Percentiles rank a stretch among this genome's conserved stretches.
phyloP scores from a whole-genome alignment of 2,888 invertebrate species.

The Aethes cnicana region DNA sequence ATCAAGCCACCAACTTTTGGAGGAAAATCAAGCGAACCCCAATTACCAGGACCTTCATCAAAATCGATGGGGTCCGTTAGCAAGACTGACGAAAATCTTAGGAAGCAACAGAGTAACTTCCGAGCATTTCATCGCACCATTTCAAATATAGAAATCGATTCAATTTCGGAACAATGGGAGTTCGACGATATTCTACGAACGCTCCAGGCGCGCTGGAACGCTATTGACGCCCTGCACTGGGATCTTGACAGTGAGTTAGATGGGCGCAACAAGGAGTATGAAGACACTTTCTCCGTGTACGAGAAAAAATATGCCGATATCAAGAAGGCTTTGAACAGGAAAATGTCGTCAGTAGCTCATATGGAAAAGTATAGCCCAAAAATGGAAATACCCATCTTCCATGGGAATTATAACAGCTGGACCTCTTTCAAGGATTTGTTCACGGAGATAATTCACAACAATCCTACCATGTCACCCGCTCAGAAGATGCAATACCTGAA shows the following conservation, averaged over 20 bases:
- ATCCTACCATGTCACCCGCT: too few species aligned
- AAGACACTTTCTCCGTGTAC: slow-evolving; percentile 13
- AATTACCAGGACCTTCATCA: too few species aligned
- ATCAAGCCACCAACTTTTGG: too few species aligned
- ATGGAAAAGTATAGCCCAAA: slow-evolving; percentile 25
- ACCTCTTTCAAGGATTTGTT: slow-evolving; percentile 35
- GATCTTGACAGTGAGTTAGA: slow-evolving; percentile 33
- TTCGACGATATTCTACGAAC: too few species aligned
- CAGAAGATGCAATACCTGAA: slow-evolving; percentile 29
- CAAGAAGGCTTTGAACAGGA: background rate
- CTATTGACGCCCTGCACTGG: slow-evolving; percentile 34
- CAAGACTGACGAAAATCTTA: too few species aligned
- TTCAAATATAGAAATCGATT: too few species aligned
- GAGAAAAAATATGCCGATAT: background rate
- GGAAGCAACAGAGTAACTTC: too few species aligned
- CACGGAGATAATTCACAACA: too few species aligned
- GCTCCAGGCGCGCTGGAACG: slow-evolving; percentile 30
- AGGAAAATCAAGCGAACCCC: too few species aligned
- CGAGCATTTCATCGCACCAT: too few species aligned
- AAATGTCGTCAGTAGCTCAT: slow-evolving; percentile 5
- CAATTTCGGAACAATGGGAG: too few species aligned
- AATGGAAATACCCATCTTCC: slow-evolving; percentile 28
- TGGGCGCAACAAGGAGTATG: slow-evolving; percentile 27
- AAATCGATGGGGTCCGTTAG: too few species aligned
- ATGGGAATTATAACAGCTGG: slow-evolving; percentile 29